A percentile compares a stretch with the other conserved stretches of the same genome.
phyloP scores from a whole-genome alignment of 2,888 invertebrate species.

The Rotaria sp. region DNA sequence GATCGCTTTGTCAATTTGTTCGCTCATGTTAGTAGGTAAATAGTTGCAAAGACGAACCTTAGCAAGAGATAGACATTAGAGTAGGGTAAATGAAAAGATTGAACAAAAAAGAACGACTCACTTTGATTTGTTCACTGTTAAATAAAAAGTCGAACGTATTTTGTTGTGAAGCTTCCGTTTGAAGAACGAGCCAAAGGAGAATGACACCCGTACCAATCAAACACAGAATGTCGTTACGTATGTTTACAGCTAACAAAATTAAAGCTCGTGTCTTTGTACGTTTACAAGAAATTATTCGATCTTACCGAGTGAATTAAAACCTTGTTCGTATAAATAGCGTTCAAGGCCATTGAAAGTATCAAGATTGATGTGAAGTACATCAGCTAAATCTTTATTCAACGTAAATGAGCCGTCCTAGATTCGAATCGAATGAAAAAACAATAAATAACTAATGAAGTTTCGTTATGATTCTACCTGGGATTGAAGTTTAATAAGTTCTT shows the following conservation, averaged over 20 bases:
- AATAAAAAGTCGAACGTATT: neutral
- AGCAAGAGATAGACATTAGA: neutral
- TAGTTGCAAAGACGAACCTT: neutral
- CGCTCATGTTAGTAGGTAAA: neutral
- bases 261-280: neutral
- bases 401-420: neutral
- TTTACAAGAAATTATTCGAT: neutral
- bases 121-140: neutral
- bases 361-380: neutral
- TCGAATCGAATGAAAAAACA: neutral
- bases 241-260: neutral
- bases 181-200: neutral
- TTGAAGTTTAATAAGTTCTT: neutral
- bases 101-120: neutral
- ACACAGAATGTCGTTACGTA: neutral
- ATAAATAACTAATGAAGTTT: too few relatives aligned
- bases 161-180: neutral
- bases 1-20: neutral
- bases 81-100: neutral
- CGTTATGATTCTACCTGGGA: neutral
- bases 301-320: conserved; percentile 6
- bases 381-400: neutral
- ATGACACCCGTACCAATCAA: neutral
- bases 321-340: neutral
- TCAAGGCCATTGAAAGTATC: neutral